phyloP scores from a whole-genome alignment of 1,140 invertebrate genomes.

The Dolichoris vasculosae region DNA sequence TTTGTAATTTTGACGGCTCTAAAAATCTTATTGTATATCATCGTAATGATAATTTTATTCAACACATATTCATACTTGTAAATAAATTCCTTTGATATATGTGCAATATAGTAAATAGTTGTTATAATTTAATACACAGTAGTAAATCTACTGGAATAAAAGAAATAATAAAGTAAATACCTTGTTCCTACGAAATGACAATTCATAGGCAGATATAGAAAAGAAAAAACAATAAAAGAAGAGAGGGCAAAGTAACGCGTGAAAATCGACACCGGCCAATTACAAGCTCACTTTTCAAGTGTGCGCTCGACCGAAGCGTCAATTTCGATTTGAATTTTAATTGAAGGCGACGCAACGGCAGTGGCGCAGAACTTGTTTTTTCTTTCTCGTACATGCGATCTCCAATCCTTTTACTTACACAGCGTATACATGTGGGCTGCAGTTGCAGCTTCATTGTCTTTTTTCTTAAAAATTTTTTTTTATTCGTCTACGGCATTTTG shows the following conservation, averaged over 20 bases:
- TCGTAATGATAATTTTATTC: no score
- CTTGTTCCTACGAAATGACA: not conserved
- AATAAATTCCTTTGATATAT: not conserved
- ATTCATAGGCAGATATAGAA: not conserved
- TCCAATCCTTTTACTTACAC: constrained; percentile 6
- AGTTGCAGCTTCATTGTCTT: constrained; percentile 20
- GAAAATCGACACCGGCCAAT: constrained; percentile 45
- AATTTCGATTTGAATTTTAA: constrained; percentile 46
- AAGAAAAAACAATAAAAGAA: not conserved
- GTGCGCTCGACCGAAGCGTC: constrained; percentile 29
- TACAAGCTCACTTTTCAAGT: constrained; percentile 43
- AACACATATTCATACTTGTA: not conserved
- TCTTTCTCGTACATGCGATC: not conserved
- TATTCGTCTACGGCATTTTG: not conserved
- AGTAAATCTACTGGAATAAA: not conserved
- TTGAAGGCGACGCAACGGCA: constrained; percentile 17
- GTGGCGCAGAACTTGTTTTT: constrained; percentile 11
- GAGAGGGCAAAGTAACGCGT: constrained; percentile 1
- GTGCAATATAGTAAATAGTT: not conserved
- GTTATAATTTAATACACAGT: not conserved
- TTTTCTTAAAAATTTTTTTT: constrained; percentile 6
- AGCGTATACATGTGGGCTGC: not conserved
- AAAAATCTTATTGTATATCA: no score
- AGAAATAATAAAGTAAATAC: not conserved
- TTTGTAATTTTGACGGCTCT: no score